phyloP scores from a whole-genome alignment of 2,888 invertebrate genomes.

The Drosophila paracracens region DNA sequence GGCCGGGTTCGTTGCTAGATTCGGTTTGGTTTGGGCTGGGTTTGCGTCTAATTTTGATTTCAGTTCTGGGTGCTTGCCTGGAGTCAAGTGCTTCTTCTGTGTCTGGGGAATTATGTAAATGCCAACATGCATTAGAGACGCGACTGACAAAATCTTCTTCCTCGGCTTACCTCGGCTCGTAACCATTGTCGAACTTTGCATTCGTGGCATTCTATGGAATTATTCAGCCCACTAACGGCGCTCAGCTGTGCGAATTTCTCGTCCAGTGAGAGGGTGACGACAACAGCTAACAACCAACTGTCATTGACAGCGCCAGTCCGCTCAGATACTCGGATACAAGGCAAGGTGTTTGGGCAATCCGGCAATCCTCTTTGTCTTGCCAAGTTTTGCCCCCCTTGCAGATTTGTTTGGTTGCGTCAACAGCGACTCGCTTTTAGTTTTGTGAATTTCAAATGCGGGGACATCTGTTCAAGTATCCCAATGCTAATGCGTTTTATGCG shows the following conservation, averaged over 20 bases:
- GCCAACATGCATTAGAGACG: constrained; percentile 74
- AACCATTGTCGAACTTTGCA: constrained; percentile 43
- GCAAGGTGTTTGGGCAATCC: constrained; percentile 63
- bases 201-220: constrained; percentile 54
- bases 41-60: constrained; percentile 34
- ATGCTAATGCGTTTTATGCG: constrained; percentile 75
- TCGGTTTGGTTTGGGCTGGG: constrained; percentile 31
- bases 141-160: constrained; percentile 33
- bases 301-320: constrained; percentile 65
- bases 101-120: constrained; percentile 74
- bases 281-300: constrained; percentile 63
- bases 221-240: constrained; percentile 66
- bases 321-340: constrained; percentile 33
- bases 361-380: constrained; percentile 60
- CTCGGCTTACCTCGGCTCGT: constrained; percentile 46
- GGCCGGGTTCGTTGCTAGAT: constrained; percentile 35
- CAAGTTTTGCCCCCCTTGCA: constrained; percentile 34
- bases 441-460: constrained; percentile 83
- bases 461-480: constrained; percentile 84
- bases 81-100: constrained; percentile 67
- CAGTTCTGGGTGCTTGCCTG: constrained; percentile 46
- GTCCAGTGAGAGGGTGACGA: constrained; percentile 63
- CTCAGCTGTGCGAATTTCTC: constrained; percentile 75
- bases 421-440: constrained; percentile 81
- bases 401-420: constrained; percentile 42